phyloP scores from a whole-genome alignment of 2,797 vertebrate genomes.

The Serranus cabrilla region DNA sequence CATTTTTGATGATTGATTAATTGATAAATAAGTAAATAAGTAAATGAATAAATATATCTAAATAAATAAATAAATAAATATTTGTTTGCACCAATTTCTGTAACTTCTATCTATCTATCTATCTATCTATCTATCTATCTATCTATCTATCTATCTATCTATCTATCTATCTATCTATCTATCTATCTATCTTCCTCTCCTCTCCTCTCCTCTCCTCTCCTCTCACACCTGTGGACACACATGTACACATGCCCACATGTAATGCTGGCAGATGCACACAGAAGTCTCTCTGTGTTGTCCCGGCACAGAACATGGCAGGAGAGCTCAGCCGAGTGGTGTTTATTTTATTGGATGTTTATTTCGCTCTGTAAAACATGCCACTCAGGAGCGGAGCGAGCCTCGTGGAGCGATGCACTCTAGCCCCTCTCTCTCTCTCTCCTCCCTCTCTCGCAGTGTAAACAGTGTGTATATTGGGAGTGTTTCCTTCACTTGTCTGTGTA shows the following conservation, averaged over 20 bases:
- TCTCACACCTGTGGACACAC: slow-evolving; percentile 40
- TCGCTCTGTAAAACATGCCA: slow-evolving; percentile 84
- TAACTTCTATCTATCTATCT: no score
- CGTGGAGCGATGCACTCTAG: slow-evolving; percentile 64
- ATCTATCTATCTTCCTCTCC: background rate
- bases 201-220: background rate
- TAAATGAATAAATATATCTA: no score
- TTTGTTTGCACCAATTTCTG: no score
- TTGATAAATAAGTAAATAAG: no score
- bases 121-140: background rate
- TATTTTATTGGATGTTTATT: slow-evolving; percentile 89
- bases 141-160: no score
- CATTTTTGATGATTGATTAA: no score
- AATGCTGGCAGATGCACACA: slow-evolving; percentile 23
- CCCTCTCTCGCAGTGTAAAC: slow-evolving; percentile 81
- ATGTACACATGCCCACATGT: background rate
- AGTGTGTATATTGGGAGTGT: slow-evolving; percentile 81
- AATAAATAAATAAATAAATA: no score
- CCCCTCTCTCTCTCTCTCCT: slow-evolving; percentile 40
- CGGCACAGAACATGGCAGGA: slow-evolving; percentile 54
- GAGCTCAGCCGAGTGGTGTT: slow-evolving; percentile 76
- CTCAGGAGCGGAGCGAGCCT: slow-evolving; percentile 68
- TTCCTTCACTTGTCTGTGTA: slow-evolving; percentile 84
- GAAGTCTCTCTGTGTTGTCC: slow-evolving; percentile 49
- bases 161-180: no score